Conservation (phyloP, 2,113 vertebrate species). For the Mesitornis unicolor region DNA sequence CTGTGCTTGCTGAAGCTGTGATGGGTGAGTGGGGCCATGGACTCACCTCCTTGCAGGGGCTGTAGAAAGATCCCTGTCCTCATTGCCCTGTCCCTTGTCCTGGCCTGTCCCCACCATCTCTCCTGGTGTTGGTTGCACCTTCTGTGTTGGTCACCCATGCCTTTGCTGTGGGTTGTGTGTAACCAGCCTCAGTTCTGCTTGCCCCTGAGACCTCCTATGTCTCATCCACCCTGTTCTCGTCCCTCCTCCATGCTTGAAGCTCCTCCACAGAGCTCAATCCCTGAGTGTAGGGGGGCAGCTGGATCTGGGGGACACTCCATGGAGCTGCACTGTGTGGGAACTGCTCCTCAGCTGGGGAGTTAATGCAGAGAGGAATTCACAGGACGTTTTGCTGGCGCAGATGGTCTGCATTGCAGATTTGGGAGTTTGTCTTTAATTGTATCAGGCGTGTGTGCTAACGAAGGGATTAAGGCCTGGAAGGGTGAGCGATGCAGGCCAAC, state of each 20-base stretch:
- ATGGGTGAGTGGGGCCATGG: neutral
- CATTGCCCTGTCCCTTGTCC: neutral
- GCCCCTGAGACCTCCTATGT: neutral
- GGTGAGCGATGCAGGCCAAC: neutral
- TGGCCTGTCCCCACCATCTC: neutral
- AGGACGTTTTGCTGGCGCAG: neutral
- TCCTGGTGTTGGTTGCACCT: neutral
- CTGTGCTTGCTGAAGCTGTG: neutral
- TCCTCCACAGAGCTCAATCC: neutral
- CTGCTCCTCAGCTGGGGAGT: neutral
- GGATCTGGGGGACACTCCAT: accelerated
- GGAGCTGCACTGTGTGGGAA: accelerated
- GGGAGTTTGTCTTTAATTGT: neutral
- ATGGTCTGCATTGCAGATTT: conserved; percentile 34
- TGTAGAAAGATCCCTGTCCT: neutral
- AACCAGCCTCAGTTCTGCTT: neutral
- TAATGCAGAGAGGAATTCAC: neutral
- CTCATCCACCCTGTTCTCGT: neutral
- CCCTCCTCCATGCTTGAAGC: neutral
- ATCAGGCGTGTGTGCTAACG: neutral
- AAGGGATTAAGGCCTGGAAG: conserved; percentile 32
- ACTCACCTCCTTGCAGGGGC: neutral
- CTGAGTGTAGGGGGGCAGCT: accelerated
- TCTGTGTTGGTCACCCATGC: too few species aligned
- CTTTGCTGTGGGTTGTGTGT: neutral